Conservation (phyloP, 2,797 vertebrate species). For the Dryobates pubescens region DNA sequence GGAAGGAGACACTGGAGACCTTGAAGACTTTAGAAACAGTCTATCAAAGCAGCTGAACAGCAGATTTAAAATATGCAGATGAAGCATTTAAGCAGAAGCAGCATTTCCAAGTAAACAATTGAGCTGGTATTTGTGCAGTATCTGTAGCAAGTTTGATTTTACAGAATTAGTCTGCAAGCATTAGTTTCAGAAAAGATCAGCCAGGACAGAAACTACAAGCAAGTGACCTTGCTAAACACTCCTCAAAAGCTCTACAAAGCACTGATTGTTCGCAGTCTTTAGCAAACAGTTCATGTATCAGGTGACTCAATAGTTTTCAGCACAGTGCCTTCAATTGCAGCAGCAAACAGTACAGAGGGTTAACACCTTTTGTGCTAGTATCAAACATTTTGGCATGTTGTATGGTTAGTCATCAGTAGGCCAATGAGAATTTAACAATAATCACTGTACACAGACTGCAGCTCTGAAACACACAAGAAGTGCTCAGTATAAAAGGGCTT, state of each 20-base stretch:
- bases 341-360: constrained; percentile 21
- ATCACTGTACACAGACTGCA: background rate
- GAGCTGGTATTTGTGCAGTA: background rate
- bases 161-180: constrained; percentile 28
- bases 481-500: background rate
- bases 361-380: constrained; percentile 50
- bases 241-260: constrained; percentile 66
- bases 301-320: constrained; percentile 62
- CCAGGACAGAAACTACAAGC: constrained; percentile 53
- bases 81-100: constrained; percentile 36
- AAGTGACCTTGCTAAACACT: constrained; percentile 65
- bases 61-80: background rate
- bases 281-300: constrained; percentile 85
- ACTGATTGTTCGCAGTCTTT: constrained; percentile 67
- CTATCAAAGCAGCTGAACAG: background rate
- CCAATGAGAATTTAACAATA: background rate
- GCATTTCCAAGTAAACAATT: constrained; percentile 31
- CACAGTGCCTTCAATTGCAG: constrained; percentile 31
- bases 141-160: constrained; percentile 22
- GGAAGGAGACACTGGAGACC: background rate
- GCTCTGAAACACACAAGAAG: background rate
- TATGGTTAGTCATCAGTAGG: background rate
- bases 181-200: constrained; percentile 56
- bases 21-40: background rate
- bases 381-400: constrained; percentile 21